A percentile compares a stretch with the other conserved stretches of the same genome.
These are phyloP conservation scores for Dyspetes luteomarginatus DNA, from an alignment of 2,888 invertebrate species.

Conservation along the genomic window DNA sequence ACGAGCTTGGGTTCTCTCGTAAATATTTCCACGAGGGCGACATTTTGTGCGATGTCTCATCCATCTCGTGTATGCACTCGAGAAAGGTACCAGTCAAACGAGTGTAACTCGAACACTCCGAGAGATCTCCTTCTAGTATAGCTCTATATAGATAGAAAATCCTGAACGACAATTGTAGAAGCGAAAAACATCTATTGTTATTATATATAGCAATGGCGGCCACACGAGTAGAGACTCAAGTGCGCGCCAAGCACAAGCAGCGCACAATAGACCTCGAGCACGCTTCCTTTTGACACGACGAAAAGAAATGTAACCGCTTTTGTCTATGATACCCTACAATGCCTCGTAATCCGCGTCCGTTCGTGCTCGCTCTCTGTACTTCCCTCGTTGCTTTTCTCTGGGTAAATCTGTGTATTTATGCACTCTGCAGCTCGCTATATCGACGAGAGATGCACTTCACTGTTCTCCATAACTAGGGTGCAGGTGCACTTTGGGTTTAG, in stretches of 20 bases:
- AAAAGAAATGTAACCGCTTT: constrained; percentile 79
- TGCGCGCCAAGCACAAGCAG: constrained; percentile 27
- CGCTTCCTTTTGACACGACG: constrained; percentile 77
- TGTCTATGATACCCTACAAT: constrained; percentile 77
- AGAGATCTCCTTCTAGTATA: constrained; percentile 49
- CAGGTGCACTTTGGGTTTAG: constrained; percentile 32
- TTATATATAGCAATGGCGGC: constrained; percentile 24
- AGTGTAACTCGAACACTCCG: constrained; percentile 78
- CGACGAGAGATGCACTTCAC: constrained; percentile 9
- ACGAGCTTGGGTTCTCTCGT: constrained; percentile 23
- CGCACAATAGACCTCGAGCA: constrained; percentile 72
- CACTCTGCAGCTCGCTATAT: neutral
- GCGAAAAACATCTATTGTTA: constrained; percentile 61
- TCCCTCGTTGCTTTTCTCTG: constrained; percentile 5
- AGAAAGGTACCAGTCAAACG: constrained; percentile 75
- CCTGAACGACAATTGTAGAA: constrained; percentile 61
- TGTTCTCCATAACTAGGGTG: constrained; percentile 8
- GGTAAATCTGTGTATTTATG: neutral
- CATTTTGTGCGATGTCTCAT: constrained; percentile 26
- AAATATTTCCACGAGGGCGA: constrained; percentile 24
- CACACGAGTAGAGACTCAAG: constrained; percentile 51
- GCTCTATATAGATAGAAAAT: constrained; percentile 43
- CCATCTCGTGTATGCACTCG: constrained; percentile 40
- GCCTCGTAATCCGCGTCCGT: constrained; percentile 66
- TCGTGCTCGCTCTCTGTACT: constrained; percentile 19